phyloP scores from a whole-genome alignment of 2,888 invertebrate genomes.

The Aethes cnicana region DNA sequence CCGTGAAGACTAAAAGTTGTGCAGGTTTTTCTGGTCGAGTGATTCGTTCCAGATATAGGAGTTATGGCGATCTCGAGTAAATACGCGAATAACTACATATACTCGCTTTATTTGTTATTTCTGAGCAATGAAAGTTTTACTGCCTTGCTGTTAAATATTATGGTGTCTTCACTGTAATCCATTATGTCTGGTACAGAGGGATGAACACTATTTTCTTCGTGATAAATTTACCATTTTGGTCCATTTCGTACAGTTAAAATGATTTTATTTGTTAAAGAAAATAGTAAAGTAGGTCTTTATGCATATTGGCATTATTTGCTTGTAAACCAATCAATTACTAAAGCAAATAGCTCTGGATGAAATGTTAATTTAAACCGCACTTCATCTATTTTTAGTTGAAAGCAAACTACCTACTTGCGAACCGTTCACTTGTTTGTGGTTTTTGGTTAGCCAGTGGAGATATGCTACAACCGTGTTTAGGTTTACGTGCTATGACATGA shows the following conservation, averaged over 20 bases:
- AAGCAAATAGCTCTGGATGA: neutral
- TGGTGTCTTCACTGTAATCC: slow-evolving; percentile 11
- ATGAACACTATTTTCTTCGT: neutral
- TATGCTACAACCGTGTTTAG: slow-evolving; percentile 1
- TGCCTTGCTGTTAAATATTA: slow-evolving; percentile 20
- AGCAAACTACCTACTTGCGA: slow-evolving; percentile 1
- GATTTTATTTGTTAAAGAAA: no score
- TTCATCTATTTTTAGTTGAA: slow-evolving; percentile 14
- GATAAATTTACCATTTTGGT: no score
- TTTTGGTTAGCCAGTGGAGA: neutral
- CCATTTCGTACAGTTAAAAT: no score
- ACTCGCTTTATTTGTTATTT: slow-evolving; percentile 31
- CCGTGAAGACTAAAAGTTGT: neutral
- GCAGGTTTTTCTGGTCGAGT: slow-evolving; percentile 37
- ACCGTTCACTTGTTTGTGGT: slow-evolving; percentile 8
- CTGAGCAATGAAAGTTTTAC: slow-evolving; percentile 23
- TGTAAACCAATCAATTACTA: no score
- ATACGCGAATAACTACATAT: slow-evolving; percentile 39
- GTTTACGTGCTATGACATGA: slow-evolving; percentile 1
- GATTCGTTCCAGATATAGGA: slow-evolving; percentile 48
- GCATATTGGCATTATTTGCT: no score
- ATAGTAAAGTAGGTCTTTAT: no score
- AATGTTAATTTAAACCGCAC: slow-evolving; percentile 10
- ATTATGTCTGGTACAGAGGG: slow-evolving; percentile 1
- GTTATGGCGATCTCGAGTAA: slow-evolving; percentile 36